Base-by-base conservation (phyloP, 2,888 invertebrate genomes). In the Drosophila glabriapex region DNA sequence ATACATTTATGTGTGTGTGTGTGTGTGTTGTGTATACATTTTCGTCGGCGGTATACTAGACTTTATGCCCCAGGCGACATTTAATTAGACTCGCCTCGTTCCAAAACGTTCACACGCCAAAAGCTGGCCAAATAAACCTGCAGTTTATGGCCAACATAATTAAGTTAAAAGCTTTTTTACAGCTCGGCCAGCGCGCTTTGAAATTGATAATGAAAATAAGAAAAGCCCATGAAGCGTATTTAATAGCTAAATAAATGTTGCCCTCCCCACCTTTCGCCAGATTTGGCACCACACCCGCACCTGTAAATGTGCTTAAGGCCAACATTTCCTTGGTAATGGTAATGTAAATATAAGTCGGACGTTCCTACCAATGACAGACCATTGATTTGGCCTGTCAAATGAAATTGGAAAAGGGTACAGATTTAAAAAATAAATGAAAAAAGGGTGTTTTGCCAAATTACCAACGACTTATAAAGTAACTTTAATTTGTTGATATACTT, bases 141-240 rank as follows among this genome's bases (percentile, higher is more conserved):
- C 87, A 89, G 85, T 87, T 87, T 87, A 89, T 87, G 85, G 89
- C 85, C 89, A 86, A 89, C 89, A 89, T 88, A 88, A 88, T 88
- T 88, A 88, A 88, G 83, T 89, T 88, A 83, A 88, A 88, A 88
- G 87, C 89, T 89, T 89, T 89, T 87, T 86, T 87, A 87, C 82
- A 78, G 79, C 80, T 55, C 54, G 59, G 59, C 56, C 55, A 50
- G 75, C 66, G 73, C 78, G 78, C 83, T 75, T 78, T 76, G 79
- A 86, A 86, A 86, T 89, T 88, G 87, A 89, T 87, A 87, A 87
- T 89, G 85, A 82, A 85, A 85, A 87, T 82, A 87, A 79, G 78
- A 72, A 83, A 78, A 85, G 54, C 75, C 76, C 84, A 80, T 89
- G 86, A 83, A 89, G 89, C 87, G 86, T 81, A 78, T 84, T 86